Conservation (phyloP, 2,888 invertebrate species). For the Lobophora halterata region DNA sequence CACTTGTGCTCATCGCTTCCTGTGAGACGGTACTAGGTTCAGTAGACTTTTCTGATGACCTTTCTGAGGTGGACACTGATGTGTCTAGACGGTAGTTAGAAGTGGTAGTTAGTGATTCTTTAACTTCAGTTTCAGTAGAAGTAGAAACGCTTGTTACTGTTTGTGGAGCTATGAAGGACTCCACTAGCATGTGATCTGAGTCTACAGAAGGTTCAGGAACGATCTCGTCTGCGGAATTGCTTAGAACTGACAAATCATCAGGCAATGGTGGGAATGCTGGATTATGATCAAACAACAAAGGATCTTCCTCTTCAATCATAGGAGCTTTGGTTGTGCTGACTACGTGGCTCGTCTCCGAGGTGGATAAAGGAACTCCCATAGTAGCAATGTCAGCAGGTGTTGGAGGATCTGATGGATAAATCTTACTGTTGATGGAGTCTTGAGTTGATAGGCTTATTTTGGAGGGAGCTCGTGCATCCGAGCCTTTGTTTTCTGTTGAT, state of each 20-base stretch:
- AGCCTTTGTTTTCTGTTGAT: slow-evolving; percentile 39
- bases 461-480: slow-evolving; percentile 52
- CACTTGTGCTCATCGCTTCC: slow-evolving; percentile 36
- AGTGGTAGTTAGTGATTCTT: slow-evolving; percentile 43
- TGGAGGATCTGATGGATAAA: slow-evolving; percentile 50
- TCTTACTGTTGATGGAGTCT: slow-evolving; percentile 58
- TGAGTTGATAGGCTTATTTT: slow-evolving; percentile 66
- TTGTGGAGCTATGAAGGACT: slow-evolving; percentile 44
- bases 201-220: slow-evolving; percentile 57
- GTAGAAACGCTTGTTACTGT: slow-evolving; percentile 39
- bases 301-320: slow-evolving; percentile 66
- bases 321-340: slow-evolving; percentile 54
- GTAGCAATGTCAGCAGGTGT: slow-evolving; percentile 51
- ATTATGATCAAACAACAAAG: slow-evolving; percentile 58
- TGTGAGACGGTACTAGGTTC: slow-evolving; percentile 34
- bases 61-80: slow-evolving; percentile 40
- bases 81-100: slow-evolving; percentile 38
- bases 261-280: slow-evolving; percentile 74
- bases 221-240: slow-evolving; percentile 67
- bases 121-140: slow-evolving; percentile 38
- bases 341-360: slow-evolving; percentile 37
- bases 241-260: slow-evolving; percentile 64
- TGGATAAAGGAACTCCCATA: slow-evolving; percentile 45
- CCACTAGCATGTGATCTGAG: slow-evolving; percentile 42
- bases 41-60: slow-evolving; percentile 31